A percentile compares a stretch with the other conserved stretches of the same genome.
Conservation (phyloP, 64 coral and sea anemone species). For the Montipora cactus region DNA sequence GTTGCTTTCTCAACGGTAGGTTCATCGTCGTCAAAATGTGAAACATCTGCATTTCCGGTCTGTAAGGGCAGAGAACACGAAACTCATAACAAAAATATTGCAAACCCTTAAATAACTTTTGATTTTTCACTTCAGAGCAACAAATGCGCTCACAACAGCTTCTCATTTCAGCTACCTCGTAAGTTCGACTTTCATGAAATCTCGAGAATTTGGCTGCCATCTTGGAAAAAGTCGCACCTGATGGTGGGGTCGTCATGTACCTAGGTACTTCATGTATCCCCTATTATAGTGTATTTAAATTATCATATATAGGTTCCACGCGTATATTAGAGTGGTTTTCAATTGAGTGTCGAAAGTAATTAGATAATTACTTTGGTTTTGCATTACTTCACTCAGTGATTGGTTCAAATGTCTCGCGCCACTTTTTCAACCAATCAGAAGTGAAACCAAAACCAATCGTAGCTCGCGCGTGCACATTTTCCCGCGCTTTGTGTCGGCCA, state of each 20-base stretch:
- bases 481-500: too few relatives aligned
- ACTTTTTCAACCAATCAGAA: too few relatives aligned
- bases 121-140: not conserved
- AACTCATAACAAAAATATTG: constrained; percentile 32
- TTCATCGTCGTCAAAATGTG: constrained; percentile 88
- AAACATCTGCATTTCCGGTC: constrained; percentile 77
- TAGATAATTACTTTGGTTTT: too few relatives aligned
- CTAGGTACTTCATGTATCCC: too few relatives aligned
- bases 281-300: too few relatives aligned
- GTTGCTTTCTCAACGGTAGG: constrained; percentile 84
- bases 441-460: too few relatives aligned
- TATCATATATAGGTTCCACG: too few relatives aligned
- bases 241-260: not conserved
- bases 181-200: constrained; percentile 92
- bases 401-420: too few relatives aligned
- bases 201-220: constrained; percentile 95
- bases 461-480: too few relatives aligned
- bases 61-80: constrained; percentile 51
- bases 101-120: not conserved
- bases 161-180: constrained; percentile 65
- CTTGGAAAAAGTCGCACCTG: constrained; percentile 47
- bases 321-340: too few relatives aligned
- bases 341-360: too few relatives aligned
- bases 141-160: constrained; percentile 4
- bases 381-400: too few relatives aligned